A percentile compares a stretch with the other conserved stretches of the same genome.
Conservation (phyloP, 1,140 invertebrate species). For the Pseudachorutes palmiensis region DNA sequence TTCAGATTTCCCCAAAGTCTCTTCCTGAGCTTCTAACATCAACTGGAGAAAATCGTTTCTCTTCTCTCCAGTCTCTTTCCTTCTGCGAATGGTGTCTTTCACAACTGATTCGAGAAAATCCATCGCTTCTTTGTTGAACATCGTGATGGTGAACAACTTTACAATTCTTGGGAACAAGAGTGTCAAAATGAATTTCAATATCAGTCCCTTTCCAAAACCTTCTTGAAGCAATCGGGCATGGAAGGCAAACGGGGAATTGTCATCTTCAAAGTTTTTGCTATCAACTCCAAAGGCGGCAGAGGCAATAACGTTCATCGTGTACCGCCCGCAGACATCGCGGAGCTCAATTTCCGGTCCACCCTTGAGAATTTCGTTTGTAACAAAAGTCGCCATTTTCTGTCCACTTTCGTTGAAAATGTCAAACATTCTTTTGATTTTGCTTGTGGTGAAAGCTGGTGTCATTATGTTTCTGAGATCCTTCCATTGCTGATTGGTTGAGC, state of each 20-base stretch:
- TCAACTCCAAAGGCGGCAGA: slow-evolving; percentile 52
- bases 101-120: slow-evolving; percentile 42
- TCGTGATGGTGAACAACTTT: not conserved
- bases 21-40: slow-evolving; percentile 42
- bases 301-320: slow-evolving; percentile 56
- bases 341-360: slow-evolving; percentile 42
- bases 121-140: slow-evolving; percentile 20
- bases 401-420: slow-evolving; percentile 44
- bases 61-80: slow-evolving; percentile 41
- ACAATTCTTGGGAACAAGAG: not conserved
- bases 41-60: slow-evolving; percentile 45
- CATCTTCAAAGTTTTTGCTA: slow-evolving; percentile 50
- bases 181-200: slow-evolving; percentile 30
- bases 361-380: slow-evolving; percentile 20
- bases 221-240: slow-evolving; percentile 42
- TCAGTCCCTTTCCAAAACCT: slow-evolving; percentile 28
- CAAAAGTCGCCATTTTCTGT: slow-evolving; percentile 31
- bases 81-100: slow-evolving; percentile 39
- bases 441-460: slow-evolving; percentile 44
- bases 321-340: slow-evolving; percentile 49
- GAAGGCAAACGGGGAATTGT: slow-evolving; percentile 47
- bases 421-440: slow-evolving; percentile 47
- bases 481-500: slow-evolving; percentile 40
- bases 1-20: slow-evolving; percentile 38
- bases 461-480: slow-evolving; percentile 44